Evolutionary conservation across 2,113 vertebrate species (phyloP).

Genomic region (Anguilla rostrata): DNA sequence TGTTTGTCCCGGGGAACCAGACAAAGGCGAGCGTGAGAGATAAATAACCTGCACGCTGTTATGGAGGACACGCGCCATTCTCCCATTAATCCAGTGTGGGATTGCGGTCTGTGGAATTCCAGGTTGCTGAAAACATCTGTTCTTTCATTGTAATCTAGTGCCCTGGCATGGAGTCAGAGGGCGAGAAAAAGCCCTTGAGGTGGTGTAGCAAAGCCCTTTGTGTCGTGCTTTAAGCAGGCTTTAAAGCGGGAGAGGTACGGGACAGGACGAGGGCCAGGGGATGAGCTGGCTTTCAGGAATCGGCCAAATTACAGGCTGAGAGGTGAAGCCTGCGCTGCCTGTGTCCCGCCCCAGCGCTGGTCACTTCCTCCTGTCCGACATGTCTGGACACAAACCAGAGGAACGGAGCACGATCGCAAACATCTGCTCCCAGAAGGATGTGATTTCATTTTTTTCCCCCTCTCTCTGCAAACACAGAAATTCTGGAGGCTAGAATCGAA

Average conservation of each 20-base stretch:
- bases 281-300: not conserved
- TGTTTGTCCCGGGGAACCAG: not conserved
- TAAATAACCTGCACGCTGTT: not conserved
- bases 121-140: constrained; percentile 3
- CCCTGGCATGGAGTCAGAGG: not conserved
- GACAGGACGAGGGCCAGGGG: not conserved
- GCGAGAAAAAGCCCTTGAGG: not conserved
- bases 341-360: not conserved
- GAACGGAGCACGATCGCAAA: not conserved
- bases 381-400: not conserved
- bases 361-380: not conserved
- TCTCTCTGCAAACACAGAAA: not conserved
- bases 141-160: not conserved
- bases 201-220: not conserved
- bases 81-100: not conserved
- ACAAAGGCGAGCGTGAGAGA: not conserved
- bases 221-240: not conserved
- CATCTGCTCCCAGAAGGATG: not conserved
- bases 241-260: not conserved
- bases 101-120: not conserved
- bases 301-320: not conserved
- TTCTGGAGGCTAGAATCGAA: not conserved
- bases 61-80: not conserved
- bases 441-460: not conserved
- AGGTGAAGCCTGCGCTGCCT: not conserved